These are phyloP conservation scores for Mythimna ferrago DNA, from an alignment of 2,888 invertebrate genomes.

Conservation along the genomic window DNA sequence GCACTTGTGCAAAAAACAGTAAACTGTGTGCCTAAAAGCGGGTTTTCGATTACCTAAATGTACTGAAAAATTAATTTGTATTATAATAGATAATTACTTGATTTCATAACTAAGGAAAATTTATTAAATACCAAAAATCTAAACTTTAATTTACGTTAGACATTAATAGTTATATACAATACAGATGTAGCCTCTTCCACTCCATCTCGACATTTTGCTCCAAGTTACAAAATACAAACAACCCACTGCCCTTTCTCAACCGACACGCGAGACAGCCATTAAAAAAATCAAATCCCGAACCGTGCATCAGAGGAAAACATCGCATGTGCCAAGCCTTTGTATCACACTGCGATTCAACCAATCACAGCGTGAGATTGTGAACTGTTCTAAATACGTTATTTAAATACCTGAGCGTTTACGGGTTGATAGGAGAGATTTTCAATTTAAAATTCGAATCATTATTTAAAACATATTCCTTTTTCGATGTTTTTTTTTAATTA, in stretches of 20 bases:
- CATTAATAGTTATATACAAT: no score
- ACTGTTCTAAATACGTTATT: slow-evolving; percentile 38
- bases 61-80: no score
- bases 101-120: no score
- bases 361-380: slow-evolving; percentile 29
- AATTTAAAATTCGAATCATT: slow-evolving; percentile 34
- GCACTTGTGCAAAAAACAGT: no score
- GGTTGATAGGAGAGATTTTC: slow-evolving; percentile 27
- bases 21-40: no score
- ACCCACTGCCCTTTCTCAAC: slow-evolving; percentile 24
- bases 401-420: slow-evolving; percentile 35
- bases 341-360: slow-evolving; percentile 30
- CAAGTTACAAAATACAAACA: slow-evolving; percentile 22
- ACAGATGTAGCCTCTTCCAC: not conserved
- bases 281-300: slow-evolving; percentile 45
- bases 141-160: no score
- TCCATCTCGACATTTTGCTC: slow-evolving; percentile 1
- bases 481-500: slow-evolving; percentile 12
- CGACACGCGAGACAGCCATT: slow-evolving; percentile 57
- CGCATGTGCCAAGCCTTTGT: slow-evolving; percentile 52
- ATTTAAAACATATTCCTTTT: slow-evolving; percentile 20
- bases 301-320: slow-evolving; percentile 42
- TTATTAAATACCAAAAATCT: no score
- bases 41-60: no score
- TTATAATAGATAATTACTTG: no score